These are phyloP conservation scores for Orthonevra nobilis DNA, from an alignment of 2,888 invertebrate species.

Conservation along the genomic window DNA sequence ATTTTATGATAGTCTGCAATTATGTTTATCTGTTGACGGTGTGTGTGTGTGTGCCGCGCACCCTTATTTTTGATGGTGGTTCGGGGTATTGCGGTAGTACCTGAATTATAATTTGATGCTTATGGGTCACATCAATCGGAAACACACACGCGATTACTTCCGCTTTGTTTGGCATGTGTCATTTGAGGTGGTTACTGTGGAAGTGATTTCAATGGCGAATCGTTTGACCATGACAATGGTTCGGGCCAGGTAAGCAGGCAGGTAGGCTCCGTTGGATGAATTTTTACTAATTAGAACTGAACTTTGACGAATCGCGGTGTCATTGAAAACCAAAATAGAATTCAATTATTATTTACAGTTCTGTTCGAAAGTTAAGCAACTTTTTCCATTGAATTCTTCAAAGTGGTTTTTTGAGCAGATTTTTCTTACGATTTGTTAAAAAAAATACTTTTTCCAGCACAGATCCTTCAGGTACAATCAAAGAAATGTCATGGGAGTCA, in stretches of 20 bases:
- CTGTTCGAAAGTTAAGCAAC: too few species aligned
- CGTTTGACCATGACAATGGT: slow-evolving; percentile 68
- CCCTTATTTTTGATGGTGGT: slow-evolving; percentile 5
- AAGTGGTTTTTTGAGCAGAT: too few species aligned
- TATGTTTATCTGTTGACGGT: slow-evolving; percentile 1
- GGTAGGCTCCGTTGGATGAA: slow-evolving; percentile 31
- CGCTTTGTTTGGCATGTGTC: slow-evolving; percentile 32
- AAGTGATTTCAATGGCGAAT: slow-evolving; percentile 58
- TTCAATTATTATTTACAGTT: too few species aligned
- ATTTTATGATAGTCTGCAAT: slow-evolving; percentile 20
- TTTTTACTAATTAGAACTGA: too few species aligned
- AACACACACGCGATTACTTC: slow-evolving; percentile 64
- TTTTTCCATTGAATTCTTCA: too few species aligned
- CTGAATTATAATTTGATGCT: slow-evolving; percentile 43
- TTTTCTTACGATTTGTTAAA: too few species aligned
- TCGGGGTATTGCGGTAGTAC: slow-evolving; percentile 28
- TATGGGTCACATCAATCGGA: slow-evolving; percentile 68
- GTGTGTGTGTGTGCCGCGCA: neutral
- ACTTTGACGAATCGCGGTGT: too few species aligned
- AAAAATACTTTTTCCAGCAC: too few species aligned
- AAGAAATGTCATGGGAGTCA: too few species aligned
- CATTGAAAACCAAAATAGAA: too few species aligned
- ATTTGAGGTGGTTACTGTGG: slow-evolving; percentile 31
- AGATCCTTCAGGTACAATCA: too few species aligned
- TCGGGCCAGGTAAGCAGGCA: neutral